phyloP scores from a whole-genome alignment of 2,888 invertebrate genomes.

The Pyrgus malvae region DNA sequence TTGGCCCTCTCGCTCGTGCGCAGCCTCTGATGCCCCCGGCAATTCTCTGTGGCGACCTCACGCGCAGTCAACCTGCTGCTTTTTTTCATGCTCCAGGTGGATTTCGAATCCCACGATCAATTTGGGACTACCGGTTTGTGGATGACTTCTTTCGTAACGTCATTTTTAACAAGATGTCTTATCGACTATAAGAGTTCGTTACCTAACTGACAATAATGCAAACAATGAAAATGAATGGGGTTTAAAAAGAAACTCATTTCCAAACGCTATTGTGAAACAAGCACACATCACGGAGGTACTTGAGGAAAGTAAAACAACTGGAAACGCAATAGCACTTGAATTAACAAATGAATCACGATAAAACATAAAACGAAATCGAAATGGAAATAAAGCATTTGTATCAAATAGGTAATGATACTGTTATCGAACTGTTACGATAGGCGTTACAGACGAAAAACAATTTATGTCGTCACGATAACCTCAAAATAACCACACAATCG shows the following conservation, averaged over 20 bases:
- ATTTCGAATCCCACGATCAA: constrained; percentile 45
- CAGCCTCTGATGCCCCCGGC: constrained; percentile 46
- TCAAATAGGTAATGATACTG: constrained; percentile 8
- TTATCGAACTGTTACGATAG: constrained; percentile 23
- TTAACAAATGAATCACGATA: constrained; percentile 58
- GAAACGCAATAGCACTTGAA: constrained; percentile 55
- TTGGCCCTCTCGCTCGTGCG: constrained; percentile 60
- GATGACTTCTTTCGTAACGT: constrained; percentile 16
- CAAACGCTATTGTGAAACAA: not conserved
- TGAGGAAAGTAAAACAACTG: constrained; percentile 39
- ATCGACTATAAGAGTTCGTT: not conserved
- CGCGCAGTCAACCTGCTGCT: constrained; percentile 43
- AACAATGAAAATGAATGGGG: not conserved
- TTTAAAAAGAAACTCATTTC: not conserved
- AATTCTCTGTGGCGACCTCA: constrained; percentile 55
- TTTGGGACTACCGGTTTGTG: constrained; percentile 12
- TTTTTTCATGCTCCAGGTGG: constrained; percentile 45
- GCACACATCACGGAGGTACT: constrained; percentile 32
- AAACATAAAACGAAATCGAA: constrained; percentile 12
- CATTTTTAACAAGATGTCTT: not conserved
- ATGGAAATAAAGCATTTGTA: constrained; percentile 1
- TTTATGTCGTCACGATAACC: constrained; percentile 13
- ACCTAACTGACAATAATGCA: not conserved
- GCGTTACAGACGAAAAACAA: constrained; percentile 4
- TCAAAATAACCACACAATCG: constrained; percentile 8